Evolutionary conservation across 2,113 vertebrate species (phyloP).

Genomic region (Anser cygnoides): DNA sequence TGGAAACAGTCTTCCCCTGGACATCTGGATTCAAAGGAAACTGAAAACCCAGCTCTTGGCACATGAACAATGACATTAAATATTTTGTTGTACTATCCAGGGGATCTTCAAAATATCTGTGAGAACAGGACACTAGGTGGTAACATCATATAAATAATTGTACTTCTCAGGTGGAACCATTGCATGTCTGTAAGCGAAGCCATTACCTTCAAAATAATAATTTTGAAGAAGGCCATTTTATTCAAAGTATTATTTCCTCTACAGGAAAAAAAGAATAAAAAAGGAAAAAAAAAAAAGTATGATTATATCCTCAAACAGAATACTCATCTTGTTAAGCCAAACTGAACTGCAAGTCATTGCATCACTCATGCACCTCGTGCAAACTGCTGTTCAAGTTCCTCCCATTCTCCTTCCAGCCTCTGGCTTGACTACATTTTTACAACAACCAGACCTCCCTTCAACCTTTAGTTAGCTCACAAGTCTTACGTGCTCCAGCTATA

Average conservation of each 20-base stretch:
- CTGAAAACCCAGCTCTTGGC: neutral
- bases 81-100: neutral
- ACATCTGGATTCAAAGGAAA: neutral
- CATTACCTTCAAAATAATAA: neutral
- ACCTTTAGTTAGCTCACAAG: neutral
- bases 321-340: neutral
- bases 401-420: rapidly evolving
- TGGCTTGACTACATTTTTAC: neutral
- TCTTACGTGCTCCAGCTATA: neutral
- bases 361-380: neutral
- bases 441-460: neutral
- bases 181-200: neutral
- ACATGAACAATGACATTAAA: neutral
- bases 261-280: neutral
- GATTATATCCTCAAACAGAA: neutral
- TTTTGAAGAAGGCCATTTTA: neutral
- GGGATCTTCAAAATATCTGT: neutral
- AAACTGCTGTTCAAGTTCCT: neutral
- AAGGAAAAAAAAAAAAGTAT: no score
- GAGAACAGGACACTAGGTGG: neutral
- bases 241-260: neutral
- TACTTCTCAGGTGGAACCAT: neutral
- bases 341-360: neutral
- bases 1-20: neutral
- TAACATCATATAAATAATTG: neutral